Percentiles rank a stretch among this genome's conserved stretches.
These are phyloP conservation scores for Grus americana DNA, from an alignment of 2,113 vertebrate genomes.

Conservation along the genomic window DNA sequence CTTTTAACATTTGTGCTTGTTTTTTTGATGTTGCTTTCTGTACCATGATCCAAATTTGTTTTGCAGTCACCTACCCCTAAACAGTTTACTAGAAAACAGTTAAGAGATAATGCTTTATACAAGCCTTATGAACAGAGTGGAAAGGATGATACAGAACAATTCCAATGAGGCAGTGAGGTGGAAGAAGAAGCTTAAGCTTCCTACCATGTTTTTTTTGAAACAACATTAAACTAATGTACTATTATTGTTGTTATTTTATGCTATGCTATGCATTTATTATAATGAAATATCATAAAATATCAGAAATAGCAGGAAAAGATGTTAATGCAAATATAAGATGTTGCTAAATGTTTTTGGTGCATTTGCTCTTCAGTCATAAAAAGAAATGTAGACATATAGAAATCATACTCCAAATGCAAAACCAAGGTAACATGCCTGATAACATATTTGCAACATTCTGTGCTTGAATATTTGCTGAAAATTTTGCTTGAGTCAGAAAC, in stretches of 20 bases:
- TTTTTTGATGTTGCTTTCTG: not conserved
- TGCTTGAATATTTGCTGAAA: not conserved
- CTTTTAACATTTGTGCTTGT: not conserved
- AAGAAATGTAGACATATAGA: not conserved
- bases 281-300: not conserved
- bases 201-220: not conserved
- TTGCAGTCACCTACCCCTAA: not conserved
- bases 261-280: not conserved
- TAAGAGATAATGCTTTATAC: not conserved
- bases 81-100: not conserved
- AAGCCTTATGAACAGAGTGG: not conserved
- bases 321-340: not conserved
- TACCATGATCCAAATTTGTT: not conserved
- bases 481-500: not conserved
- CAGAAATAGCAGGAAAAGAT: not conserved
- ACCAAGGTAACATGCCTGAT: not conserved
- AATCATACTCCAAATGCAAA: not conserved
- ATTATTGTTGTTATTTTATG: not conserved
- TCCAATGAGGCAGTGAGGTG: not conserved
- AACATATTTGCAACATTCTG: not conserved
- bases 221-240: not conserved
- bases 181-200: not conserved
- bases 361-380: not conserved
- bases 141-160: not conserved
- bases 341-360: not conserved